phyloP scores from a whole-genome alignment of 1,140 invertebrate species.

The Capitella teleta region DNA sequence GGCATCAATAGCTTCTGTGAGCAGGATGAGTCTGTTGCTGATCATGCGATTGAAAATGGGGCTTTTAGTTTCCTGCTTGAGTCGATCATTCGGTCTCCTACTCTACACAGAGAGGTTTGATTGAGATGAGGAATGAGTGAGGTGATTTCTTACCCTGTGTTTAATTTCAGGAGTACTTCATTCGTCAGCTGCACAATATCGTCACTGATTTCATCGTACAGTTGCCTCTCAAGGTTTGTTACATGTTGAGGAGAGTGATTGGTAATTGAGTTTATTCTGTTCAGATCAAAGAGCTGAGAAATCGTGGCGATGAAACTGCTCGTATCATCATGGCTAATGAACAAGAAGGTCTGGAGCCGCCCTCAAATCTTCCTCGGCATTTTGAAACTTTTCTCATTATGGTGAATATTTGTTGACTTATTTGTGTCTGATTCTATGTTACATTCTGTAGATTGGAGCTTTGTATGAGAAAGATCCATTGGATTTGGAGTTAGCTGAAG shows the following conservation, averaged over 20 bases:
- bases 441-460: constrained; percentile 49
- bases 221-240: constrained; percentile 75
- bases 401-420: constrained; percentile 19
- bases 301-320: constrained; percentile 77
- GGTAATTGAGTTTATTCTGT: too few species aligned
- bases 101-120: constrained; percentile 63
- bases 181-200: constrained; percentile 69
- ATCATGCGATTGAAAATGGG: constrained; percentile 64
- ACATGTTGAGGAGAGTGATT: too few species aligned
- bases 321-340: constrained; percentile 65
- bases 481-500: constrained; percentile 57
- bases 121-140: too few species aligned
- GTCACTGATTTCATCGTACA: constrained; percentile 85
- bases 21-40: constrained; percentile 63
- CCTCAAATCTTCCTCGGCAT: constrained; percentile 59
- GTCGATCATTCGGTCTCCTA: constrained; percentile 57
- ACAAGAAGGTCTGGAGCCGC: constrained; percentile 67
- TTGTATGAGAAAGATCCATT: constrained; percentile 66
- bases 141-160: too few species aligned
- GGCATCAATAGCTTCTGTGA: constrained; percentile 42
- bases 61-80: constrained; percentile 68
- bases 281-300: constrained; percentile 63
- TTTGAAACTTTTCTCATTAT: constrained; percentile 72
- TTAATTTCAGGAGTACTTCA: constrained; percentile 56
- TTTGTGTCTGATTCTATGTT: neutral